Base-by-base conservation (phyloP, 2,797 vertebrate genomes). In the Potorous gilbertii region DNA sequence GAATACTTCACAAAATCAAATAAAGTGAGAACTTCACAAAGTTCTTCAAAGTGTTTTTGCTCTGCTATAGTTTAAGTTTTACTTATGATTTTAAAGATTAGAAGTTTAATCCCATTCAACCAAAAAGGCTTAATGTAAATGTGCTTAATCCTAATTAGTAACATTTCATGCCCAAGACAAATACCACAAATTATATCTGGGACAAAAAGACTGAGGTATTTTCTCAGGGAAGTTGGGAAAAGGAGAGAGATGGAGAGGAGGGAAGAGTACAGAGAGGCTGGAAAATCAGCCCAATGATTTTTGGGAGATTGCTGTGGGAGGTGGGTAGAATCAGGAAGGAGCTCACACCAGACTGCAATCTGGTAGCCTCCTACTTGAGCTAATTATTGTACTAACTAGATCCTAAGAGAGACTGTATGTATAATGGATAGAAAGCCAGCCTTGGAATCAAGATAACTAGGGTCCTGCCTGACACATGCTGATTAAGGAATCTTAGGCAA, bases 61-160 rank as follows among this genome's bases (percentile, higher is more conserved):
- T 93, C 94, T 95, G 31, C 57, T 57, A 94, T 54, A 55, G 5
- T 10, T 46, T 50, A 92, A 5, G 4, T 6, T 91, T 93, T 94
- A 40, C 87, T 97, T 97, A 90, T 96, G 55, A 81, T 92, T 93
- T 92, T 12, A 92, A 95, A 94, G 52, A 94, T 46, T 50, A 94
- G 18, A 93, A 87, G 1, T 5, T 31, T 54, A 34, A 95, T 46
- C 16, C 31, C 46, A 54, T 87, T 93, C 31, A 54, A 90, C 92
- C 52, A 59, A 16, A 54, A 4, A 94, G 34, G 10, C 0, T n/a
- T 31, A 50, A 16, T n/a, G 14, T 66, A 66, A 66, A 66, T 66
- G n/a, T 66, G 34, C 62, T 18, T n/a, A 66, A n/a, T 66, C 34
- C 14, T 66, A 18, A 66, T 66, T 66, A 66, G 34, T 4, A n/a